Base-by-base conservation (phyloP, 2,888 invertebrate genomes). In the Caenorhabditis sp. region DNA sequence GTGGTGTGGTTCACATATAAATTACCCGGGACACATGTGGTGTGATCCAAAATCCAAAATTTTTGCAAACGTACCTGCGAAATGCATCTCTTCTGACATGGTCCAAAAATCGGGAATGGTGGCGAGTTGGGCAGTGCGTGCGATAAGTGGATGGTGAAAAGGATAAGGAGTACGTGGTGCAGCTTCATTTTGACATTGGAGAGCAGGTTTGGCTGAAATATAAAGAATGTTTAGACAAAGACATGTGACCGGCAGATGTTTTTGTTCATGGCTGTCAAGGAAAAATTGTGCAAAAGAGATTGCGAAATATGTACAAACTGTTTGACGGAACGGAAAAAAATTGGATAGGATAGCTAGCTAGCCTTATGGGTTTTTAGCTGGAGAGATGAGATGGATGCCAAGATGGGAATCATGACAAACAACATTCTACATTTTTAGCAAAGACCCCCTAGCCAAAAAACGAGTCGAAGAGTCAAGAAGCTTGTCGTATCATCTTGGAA, bases 141-240 rank as follows among this genome's bases (percentile, higher is more conserved):
- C 28, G 55, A 26, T 28, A 67, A 32, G 15, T 18, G n/a, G 44
- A 56, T 24, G 22, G 26, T 24, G 9, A 44, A n/a, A 35, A 78
- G 37, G 18, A 35, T 50, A 20, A 22, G 18, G 15, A 61, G 40
- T 15, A 65, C 37, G 44, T 51, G 35, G 15, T 24, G 4, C 13
- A 60, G 60, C 61, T 67, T 79, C 79, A 79, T 79, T 79, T 65
- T 79, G 79, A 65, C 79, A 79, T 79, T 79, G 35, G 58, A 11
- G 13, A 24, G 18, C 24, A 18, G 50, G 28, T 56, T 28, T 18
- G 40, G 40, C 70, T 70, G 70, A 18, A 71, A 70, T 15, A 55
- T 40, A 5, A 24, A 18, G 40, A 40, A 15, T 56, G 55, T 24
- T 18, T 24, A 53, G 18, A 13, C 24, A 58, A 22, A 18, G 62